Evolutionary conservation across 2,888 invertebrate genomes (phyloP), one percentile per base, ranked within the genome.

Genomic region (Trachelus tabidus): DNA sequence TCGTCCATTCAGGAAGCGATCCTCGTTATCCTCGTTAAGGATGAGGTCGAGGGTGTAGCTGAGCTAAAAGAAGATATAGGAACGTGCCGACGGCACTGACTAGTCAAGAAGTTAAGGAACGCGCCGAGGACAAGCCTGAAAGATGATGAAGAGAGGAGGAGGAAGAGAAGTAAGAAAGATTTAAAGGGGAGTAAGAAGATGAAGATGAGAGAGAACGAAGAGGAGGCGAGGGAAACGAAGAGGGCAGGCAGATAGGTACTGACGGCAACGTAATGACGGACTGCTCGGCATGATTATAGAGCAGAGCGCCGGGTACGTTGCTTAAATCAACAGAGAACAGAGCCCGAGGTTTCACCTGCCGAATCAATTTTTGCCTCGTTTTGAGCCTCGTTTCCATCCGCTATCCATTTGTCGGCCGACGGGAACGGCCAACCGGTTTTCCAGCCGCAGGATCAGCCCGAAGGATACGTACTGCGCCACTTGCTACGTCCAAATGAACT

Each of bases 281-380:
- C 84, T 86, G 85, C 83, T 85, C 83, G 80, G 81, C 84, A 84
- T 86, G 86, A 86, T 86, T 86, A 86, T 86, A 86, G 86, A 87
- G 86, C 87, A 84, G 87, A 82, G 82, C 81, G 83, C 84, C 84
- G 86, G 87, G 86, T 87, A 87, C 86, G 86, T 87, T 86, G 86
- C 86, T 86, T 86, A 87, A 86, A 86, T 86, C 86, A 86, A 86
- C 86, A 86, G 86, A 86, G 86, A 86, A 85, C 85, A 85, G 85
- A 86, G 85, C 85, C 85, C 85, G 86, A 87, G 87, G 87, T 86
- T 86, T 86, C 87, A 86, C 86, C 86, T 86, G 86, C 86, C 86
- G 86, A 86, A 86, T 86, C 86, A 86, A 86, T 86, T 86, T 86
- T 86, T 86, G 87, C 85, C 68, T 68, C 74, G 69, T 69, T 69